Evolutionary conservation across 1,140 invertebrate genomes (phyloP), one percentile per base, ranked within the genome.

Genomic region (Subanguina moxae): DNA sequence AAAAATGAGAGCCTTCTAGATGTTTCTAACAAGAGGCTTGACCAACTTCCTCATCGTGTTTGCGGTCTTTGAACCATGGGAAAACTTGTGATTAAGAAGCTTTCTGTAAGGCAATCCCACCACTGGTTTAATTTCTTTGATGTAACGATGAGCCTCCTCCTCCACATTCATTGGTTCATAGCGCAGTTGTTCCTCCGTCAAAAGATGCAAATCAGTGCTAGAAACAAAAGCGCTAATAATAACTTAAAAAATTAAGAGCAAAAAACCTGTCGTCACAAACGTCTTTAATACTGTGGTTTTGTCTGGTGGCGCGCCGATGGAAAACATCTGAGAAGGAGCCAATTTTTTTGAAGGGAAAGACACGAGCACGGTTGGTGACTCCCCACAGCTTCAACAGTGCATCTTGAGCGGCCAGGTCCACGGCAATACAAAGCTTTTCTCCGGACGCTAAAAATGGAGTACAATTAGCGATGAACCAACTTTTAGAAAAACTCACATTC

Each of bases 381-480:
- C 57, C 48, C 79, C 80, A 82, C 13, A 75, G 46, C 32, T 69
- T 70, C 9, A 80, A 57, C 11, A 81, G 58, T 13, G 62, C 72
- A 46, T 81, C 70, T 56, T 76, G 68, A 23, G 79, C 77, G 13
- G 79, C 79, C 71, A 81, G 66, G 62, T 81, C 79, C 19, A 76
- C 56, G 23, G 79, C 79, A 43, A 82, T 76, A 15, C 63, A 67
- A 21, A 80, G 19, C 8, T 48, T 45, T 74, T 81, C 79, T 28
- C 79, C 79, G 32, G 70, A 64, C 46, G 73, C 77, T 78, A 57
- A 62, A 76, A n/a, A 13, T 28, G n/a, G n/a, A n/a, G 3, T 61
- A 13, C 11, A 62, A 62, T 30, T 25, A 28, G 32, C 23, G 8
- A 62, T 27, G 15, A 28, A n/a, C n/a, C n/a, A 38, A 11, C 11